These are phyloP conservation scores for Macrobrachium rosenbergii DNA, from an alignment of 1,140 invertebrate species.

Conservation along the genomic window DNA sequence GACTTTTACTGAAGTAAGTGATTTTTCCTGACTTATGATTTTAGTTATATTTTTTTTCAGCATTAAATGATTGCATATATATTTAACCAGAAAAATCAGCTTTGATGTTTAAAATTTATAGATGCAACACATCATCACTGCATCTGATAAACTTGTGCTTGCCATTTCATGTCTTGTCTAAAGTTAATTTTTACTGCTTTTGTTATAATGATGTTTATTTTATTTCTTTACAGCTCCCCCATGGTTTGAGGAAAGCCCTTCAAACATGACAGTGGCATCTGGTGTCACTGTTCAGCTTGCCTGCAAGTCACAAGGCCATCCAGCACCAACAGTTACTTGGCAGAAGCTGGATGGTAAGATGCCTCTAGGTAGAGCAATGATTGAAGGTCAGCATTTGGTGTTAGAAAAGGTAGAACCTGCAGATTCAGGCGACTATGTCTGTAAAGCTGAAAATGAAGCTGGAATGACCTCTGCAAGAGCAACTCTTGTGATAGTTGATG, in stretches of 20 bases:
- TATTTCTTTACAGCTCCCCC: constrained; percentile 50
- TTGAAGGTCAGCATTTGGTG: constrained; percentile 71
- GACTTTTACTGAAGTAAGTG: neutral
- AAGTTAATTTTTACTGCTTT: neutral
- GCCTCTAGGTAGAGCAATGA: constrained; percentile 80
- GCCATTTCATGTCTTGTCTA: too few species aligned
- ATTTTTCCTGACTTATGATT: too few species aligned
- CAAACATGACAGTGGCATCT: constrained; percentile 54
- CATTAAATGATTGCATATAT: too few species aligned
- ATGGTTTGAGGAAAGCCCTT: constrained; percentile 57
- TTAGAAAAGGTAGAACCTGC: constrained; percentile 81
- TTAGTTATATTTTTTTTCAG: too few species aligned
- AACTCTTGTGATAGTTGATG: constrained; percentile 76
- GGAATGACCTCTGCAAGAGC: constrained; percentile 82
- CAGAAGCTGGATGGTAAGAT: constrained; percentile 88
- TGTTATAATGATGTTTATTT: neutral
- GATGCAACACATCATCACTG: too few species aligned
- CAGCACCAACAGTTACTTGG: constrained; percentile 89
- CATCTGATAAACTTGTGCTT: too few species aligned
- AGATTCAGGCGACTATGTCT: constrained; percentile 87
- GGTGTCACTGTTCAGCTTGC: constrained; percentile 83
- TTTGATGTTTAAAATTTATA: too few species aligned
- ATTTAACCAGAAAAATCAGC: too few species aligned
- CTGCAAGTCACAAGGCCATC: constrained; percentile 91
- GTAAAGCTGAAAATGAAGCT: constrained; percentile 84